phyloP scores from a whole-genome alignment of 2,888 invertebrate genomes.

The Polietes domitor region DNA sequence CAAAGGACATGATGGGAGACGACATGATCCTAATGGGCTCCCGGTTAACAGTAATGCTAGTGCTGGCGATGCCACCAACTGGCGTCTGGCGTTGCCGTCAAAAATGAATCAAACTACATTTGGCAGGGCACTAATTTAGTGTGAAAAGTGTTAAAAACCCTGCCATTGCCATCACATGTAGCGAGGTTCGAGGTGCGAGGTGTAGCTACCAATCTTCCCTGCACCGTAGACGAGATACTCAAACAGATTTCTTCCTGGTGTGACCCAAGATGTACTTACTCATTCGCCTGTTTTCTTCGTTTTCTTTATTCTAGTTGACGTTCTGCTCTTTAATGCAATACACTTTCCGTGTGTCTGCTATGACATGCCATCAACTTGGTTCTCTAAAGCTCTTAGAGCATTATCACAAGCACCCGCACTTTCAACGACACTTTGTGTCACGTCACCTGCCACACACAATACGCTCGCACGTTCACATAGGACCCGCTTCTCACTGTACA shows the following conservation, averaged over 20 bases:
- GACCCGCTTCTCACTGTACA: neutral
- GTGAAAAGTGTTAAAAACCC: constrained; percentile 53
- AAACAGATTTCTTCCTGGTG: constrained; percentile 2
- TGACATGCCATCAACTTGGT: neutral
- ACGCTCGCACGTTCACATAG: neutral
- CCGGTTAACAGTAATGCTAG: constrained; percentile 44
- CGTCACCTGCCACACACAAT: constrained; percentile 13
- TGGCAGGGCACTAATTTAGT: constrained; percentile 62
- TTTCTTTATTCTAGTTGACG: constrained; percentile 12
- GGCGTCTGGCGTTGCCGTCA: constrained; percentile 18
- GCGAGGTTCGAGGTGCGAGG: no score
- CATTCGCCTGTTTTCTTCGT: constrained; percentile 37
- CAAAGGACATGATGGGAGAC: constrained; percentile 59
- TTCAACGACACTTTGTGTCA: constrained; percentile 23
- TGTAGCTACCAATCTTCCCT: neutral
- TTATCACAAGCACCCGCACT: constrained; percentile 27
- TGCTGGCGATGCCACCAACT: neutral
- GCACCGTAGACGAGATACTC: constrained; percentile 14
- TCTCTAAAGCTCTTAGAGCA: constrained; percentile 1
- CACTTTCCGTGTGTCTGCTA: neutral
- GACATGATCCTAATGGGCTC: constrained; percentile 51
- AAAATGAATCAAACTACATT: constrained; percentile 52
- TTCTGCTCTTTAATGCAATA: constrained; percentile 3
- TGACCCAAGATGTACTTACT: constrained; percentile 25
- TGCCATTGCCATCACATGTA: constrained; percentile 20